phyloP scores from a whole-genome alignment of 1,140 invertebrate genomes.

The Drosophila arawakana region DNA sequence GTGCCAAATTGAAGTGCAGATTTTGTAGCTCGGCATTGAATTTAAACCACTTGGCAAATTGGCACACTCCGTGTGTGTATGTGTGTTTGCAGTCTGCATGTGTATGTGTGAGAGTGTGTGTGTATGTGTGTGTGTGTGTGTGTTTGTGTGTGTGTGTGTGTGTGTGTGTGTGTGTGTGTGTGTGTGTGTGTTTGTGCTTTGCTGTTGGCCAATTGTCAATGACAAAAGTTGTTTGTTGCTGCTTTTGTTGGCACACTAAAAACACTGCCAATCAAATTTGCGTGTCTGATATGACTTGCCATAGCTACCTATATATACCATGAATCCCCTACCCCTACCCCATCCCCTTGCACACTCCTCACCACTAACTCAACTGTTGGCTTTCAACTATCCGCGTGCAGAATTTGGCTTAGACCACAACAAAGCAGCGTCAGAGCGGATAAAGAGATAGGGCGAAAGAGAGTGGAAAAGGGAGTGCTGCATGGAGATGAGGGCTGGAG shows the following conservation, averaged over 20 bases:
- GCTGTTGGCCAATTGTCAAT: constrained; percentile 34
- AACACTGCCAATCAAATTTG: constrained; percentile 44
- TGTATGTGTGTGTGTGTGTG: neutral
- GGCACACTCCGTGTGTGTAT: constrained; percentile 7
- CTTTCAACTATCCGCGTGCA: constrained; percentile 44
- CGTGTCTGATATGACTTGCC: constrained; percentile 13
- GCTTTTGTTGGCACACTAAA: constrained; percentile 26
- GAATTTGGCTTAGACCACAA: constrained; percentile 50
- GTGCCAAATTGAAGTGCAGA: neutral
- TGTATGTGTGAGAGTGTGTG: neutral
- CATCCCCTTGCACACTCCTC: neutral
- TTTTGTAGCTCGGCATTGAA: constrained; percentile 3
- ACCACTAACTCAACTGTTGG: constrained; percentile 1
- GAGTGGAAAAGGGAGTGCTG: neutral
- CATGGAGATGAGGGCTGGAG: neutral
- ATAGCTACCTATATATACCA: neutral
- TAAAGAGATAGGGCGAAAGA: constrained; percentile 1
- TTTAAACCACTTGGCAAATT: constrained; percentile 21
- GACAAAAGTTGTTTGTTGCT: constrained; percentile 28
- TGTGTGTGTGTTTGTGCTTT: constrained; percentile 2
- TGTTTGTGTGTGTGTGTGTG: neutral
- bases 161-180: neutral
- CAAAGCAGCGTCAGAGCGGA: constrained; percentile 32
- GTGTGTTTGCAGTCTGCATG: neutral
- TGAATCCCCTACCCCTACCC: neutral